These are phyloP conservation scores for Pangasius mekongensis DNA, from an alignment of 2,797 vertebrate genomes.

Conservation along the genomic window DNA sequence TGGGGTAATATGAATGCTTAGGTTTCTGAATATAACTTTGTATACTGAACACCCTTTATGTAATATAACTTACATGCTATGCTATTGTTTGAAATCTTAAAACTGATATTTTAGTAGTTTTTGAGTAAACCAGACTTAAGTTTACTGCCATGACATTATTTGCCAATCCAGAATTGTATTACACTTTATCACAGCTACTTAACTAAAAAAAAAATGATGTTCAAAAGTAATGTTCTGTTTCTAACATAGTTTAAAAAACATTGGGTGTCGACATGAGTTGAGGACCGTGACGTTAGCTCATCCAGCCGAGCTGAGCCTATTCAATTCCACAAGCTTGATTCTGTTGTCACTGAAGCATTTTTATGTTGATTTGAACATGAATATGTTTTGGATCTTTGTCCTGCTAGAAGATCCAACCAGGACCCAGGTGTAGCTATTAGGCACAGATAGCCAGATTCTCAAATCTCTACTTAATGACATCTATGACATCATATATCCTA, in stretches of 20 bases:
- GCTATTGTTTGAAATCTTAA: too few species aligned
- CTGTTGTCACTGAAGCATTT: neutral
- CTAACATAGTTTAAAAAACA: neutral
- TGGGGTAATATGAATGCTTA: too few species aligned
- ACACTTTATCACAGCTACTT: too few species aligned
- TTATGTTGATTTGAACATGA: neutral
- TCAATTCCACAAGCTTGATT: neutral
- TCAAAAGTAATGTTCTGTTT: neutral
- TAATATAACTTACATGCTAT: too few species aligned
- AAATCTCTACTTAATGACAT: neutral
- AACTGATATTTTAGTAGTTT: too few species aligned
- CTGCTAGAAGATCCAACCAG: neutral
- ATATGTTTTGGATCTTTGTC: neutral
- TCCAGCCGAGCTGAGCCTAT: neutral
- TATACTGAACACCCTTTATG: too few species aligned
- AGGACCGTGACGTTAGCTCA: neutral
- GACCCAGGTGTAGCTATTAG: neutral
- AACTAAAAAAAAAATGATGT: too few species aligned
- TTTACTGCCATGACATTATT: too few species aligned
- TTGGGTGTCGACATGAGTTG: neutral
- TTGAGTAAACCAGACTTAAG: too few species aligned
- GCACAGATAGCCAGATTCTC: neutral
- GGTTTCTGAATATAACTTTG: too few species aligned
- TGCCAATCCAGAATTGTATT: too few species aligned
- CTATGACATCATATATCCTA: neutral